These are phyloP conservation scores for Cataglyphis hispanica DNA, from an alignment of 1,140 invertebrate genomes.

Conservation along the genomic window DNA sequence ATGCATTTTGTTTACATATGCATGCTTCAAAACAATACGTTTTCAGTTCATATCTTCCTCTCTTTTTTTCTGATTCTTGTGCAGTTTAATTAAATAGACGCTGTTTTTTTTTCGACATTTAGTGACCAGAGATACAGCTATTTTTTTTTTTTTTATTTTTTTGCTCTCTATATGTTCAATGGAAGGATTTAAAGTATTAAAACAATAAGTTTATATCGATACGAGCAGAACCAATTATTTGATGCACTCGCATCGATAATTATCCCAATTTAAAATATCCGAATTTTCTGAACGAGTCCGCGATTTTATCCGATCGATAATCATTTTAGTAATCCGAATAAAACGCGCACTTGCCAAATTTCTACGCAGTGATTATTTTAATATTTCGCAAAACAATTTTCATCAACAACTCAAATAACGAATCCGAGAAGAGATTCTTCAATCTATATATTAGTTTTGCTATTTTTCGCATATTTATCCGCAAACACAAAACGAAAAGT, in stretches of 20 bases:
- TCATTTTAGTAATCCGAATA: slow-evolving; percentile 13
- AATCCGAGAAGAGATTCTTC: background rate
- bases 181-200: background rate
- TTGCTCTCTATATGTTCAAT: background rate
- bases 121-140: too few species aligned
- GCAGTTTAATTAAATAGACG: too few species aligned
- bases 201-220: slow-evolving; percentile 4
- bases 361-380: background rate
- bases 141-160: background rate
- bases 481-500: background rate
- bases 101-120: too few species aligned
- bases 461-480: slow-evolving; percentile 16
- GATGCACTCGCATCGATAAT: slow-evolving; percentile 33
- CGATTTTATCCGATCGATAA: slow-evolving; percentile 6
- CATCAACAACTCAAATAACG: background rate
- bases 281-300: slow-evolving; percentile 33
- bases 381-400: slow-evolving; percentile 32
- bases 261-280: slow-evolving; percentile 29
- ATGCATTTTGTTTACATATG: background rate
- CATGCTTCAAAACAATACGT: background rate
- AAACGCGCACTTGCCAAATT: background rate
- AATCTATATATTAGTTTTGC: background rate
- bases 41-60: background rate
- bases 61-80: too few species aligned
- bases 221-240: slow-evolving; percentile 12